Evolutionary conservation across 2,113 vertebrate genomes (phyloP).

Genomic region (Perognathus longimembris): DNA sequence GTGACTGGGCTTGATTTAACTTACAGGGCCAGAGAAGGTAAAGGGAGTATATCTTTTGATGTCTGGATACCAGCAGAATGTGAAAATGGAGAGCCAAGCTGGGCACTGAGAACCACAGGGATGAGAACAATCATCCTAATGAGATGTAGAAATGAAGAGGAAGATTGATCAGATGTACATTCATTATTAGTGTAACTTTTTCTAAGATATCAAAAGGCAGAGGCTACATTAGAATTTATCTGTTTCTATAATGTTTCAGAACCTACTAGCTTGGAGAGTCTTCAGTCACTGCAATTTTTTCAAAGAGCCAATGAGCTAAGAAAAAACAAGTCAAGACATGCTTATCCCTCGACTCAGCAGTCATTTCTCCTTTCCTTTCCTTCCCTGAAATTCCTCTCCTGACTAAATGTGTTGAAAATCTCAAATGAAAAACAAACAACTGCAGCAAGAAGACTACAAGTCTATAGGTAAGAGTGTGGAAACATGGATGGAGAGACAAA

Average conservation of each 20-base stretch:
- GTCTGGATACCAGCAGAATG: not conserved
- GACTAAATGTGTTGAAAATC: not conserved
- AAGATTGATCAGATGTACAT: not conserved
- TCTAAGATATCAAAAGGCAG: not conserved
- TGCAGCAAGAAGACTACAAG: not conserved
- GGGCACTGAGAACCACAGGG: not conserved
- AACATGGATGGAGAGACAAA: not conserved
- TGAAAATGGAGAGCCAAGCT: not conserved
- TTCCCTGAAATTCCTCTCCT: not conserved
- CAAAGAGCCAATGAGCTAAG: not conserved
- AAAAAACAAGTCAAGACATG: not conserved
- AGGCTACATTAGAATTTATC: not conserved
- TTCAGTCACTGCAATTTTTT: not conserved
- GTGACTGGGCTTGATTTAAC: not conserved
- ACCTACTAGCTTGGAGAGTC: not conserved
- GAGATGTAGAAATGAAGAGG: not conserved
- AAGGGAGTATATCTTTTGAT: not conserved
- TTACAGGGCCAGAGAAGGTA: rapidly evolving
- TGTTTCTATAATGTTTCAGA: not conserved
- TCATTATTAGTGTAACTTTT: not conserved
- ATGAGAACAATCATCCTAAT: not conserved
- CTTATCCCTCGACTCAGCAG: too few species aligned
- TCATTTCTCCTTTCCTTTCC: not conserved
- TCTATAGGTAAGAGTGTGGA: not conserved
- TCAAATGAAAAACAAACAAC: not conserved